Percentiles rank a stretch among this genome's conserved stretches.
Evolutionary conservation across 2,888 invertebrate species (phyloP).

Genomic region (Cylloceria caligata): DNA sequence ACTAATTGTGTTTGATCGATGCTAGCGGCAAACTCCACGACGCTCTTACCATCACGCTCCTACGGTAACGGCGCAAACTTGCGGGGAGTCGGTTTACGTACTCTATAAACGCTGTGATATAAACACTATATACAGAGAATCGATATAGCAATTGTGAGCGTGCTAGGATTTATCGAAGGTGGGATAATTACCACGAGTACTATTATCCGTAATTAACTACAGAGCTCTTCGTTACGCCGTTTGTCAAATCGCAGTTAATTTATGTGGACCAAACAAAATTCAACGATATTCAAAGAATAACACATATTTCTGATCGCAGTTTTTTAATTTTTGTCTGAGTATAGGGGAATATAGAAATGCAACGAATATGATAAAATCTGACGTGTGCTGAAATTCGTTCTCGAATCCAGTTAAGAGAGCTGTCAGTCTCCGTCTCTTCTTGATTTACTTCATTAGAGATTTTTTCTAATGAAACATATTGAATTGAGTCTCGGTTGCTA

Average conservation of each 20-base stretch:
- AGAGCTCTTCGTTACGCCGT: background rate
- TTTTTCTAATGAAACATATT: slow-evolving; percentile 8
- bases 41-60: slow-evolving; percentile 47
- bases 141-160: background rate
- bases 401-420: background rate
- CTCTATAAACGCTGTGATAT: slow-evolving; percentile 13
- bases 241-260: background rate
- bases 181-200: slow-evolving; percentile 43
- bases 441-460: slow-evolving; percentile 9
- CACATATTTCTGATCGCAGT: no score
- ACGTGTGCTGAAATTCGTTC: background rate
- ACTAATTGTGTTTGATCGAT: slow-evolving; percentile 65
- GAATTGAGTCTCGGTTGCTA: background rate
- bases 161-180: slow-evolving; percentile 40
- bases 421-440: background rate
- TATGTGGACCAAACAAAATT: background rate
- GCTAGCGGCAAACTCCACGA: slow-evolving; percentile 38
- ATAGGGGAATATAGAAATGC: background rate
- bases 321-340: background rate
- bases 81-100: slow-evolving; percentile 15
- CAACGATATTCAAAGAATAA: background rate
- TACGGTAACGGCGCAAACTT: slow-evolving; percentile 33
- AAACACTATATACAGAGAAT: slow-evolving; percentile 12
- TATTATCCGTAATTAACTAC: slow-evolving; percentile 44
- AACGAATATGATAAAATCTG: background rate